phyloP scores from a whole-genome alignment of 2,797 vertebrate genomes.

The Phrynocephalus guinanensis region DNA sequence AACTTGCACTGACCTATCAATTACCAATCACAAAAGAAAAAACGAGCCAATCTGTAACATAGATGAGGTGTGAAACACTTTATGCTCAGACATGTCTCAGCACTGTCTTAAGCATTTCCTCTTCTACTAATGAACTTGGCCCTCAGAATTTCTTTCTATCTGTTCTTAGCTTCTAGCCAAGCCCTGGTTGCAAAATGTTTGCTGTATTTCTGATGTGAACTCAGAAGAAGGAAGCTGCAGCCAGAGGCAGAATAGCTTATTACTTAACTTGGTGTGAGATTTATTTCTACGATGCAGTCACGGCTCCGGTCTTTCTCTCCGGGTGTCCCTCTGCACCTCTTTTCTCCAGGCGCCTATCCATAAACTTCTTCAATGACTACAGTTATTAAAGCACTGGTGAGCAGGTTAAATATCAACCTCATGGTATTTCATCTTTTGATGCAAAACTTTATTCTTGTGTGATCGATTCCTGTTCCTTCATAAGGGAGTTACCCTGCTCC shows the following conservation, averaged over 20 bases:
- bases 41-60: no score
- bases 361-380: neutral
- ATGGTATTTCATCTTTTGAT: neutral
- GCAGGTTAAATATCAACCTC: neutral
- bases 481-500: no score
- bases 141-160: no score
- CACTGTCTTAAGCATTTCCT: no score
- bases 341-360: neutral
- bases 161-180: neutral
- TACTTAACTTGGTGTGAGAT: neutral
- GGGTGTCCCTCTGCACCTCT: neutral
- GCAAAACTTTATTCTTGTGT: neutral
- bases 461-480: neutral
- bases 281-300: neutral
- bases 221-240: neutral
- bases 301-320: conserved; percentile 24
- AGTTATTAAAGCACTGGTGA: neutral
- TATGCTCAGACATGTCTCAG: no score
- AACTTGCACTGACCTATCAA: no score
- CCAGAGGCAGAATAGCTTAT: neutral
- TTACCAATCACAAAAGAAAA: no score
- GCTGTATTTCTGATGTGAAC: no score
- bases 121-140: no score
- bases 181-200: no score
- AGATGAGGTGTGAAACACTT: no score